phyloP scores from a whole-genome alignment of 2,113 vertebrate genomes.

The Elachura formosa region DNA sequence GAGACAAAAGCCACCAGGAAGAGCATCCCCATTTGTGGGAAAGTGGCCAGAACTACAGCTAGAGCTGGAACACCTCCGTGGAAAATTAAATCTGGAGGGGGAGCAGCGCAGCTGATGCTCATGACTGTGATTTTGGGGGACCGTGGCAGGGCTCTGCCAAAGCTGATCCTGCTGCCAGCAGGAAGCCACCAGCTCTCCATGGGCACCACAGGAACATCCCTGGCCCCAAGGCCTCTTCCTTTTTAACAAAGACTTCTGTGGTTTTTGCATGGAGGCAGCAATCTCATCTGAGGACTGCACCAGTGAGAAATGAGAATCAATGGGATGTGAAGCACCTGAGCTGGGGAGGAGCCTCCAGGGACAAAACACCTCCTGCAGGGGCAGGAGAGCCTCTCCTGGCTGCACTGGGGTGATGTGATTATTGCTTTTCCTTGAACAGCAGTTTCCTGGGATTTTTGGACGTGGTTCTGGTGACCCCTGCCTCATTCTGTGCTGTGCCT shows the following conservation, averaged over 20 bases:
- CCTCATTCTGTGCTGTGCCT: accelerated
- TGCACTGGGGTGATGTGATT: accelerated
- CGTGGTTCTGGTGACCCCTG: neutral
- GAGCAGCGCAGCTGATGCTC: neutral
- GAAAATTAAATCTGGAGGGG: neutral
- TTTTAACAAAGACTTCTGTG: neutral
- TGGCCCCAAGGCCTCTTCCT: neutral
- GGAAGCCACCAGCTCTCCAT: neutral
- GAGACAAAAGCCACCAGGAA: neutral
- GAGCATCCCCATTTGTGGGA: neutral
- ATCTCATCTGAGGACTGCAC: neutral
- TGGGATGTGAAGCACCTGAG: neutral
- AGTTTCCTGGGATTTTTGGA: neutral
- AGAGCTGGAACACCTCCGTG: neutral
- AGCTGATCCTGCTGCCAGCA: neutral
- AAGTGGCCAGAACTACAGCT: neutral
- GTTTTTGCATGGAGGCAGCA: neutral
- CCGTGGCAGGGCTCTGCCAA: neutral
- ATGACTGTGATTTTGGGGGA: accelerated
- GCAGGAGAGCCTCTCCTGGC: accelerated
- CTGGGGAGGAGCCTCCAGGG: neutral
- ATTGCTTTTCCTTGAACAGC: neutral
- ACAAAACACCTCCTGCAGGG: accelerated
- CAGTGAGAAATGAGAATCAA: neutral
- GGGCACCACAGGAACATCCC: accelerated